Base-by-base conservation (phyloP, 2,888 invertebrate genomes). In the Catocala fraxini region DNA sequence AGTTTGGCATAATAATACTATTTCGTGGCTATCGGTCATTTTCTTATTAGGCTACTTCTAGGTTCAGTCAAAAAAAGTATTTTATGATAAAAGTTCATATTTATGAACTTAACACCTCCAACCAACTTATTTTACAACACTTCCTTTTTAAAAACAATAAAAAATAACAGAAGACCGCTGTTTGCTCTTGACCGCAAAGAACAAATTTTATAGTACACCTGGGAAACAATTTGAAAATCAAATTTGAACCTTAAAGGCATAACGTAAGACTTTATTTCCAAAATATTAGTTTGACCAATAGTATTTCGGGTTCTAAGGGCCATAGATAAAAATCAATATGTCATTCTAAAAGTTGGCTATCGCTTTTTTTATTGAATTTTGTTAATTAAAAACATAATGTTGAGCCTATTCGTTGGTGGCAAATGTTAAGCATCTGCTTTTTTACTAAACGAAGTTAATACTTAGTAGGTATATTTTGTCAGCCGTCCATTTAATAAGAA, bases 311-410 rank as follows among this genome's bases (percentile, higher is more conserved):
- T 46, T 55, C 42, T 43, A 39, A 34, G 34, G 51, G 51, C 51
- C 49, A 66, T 49, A 71, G 75, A 75, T 75, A 65, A 66, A 72
- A 70, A 75, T 75, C 77, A 63, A 74, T 71, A 63, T 67, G 77
- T 70, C 65, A 70, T 69, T 75, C 58, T 47, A 65, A 77, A 70
- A 65, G 61, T 65, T 63, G 56, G 59, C 59, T 51, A 42, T 61
- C 35, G 52, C 48, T 62, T 74, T n/a, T 69, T 67, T 77, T 35
- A 66, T 25, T 12, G 51, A 59, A 63, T 59, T 77, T 69, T 48
- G 63, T 71, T 77, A 74, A 77, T 75, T 77, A 77, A 71, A 75
- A 77, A 67, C 55, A 57, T 71, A 74, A 71, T 74, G 71, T 65
- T 56, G 53, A 35, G n/a, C 49, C 48, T 70, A 60, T 64, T 70